Base-by-base conservation (phyloP, 1,140 invertebrate species). In the Hylaeus volcanicus region DNA sequence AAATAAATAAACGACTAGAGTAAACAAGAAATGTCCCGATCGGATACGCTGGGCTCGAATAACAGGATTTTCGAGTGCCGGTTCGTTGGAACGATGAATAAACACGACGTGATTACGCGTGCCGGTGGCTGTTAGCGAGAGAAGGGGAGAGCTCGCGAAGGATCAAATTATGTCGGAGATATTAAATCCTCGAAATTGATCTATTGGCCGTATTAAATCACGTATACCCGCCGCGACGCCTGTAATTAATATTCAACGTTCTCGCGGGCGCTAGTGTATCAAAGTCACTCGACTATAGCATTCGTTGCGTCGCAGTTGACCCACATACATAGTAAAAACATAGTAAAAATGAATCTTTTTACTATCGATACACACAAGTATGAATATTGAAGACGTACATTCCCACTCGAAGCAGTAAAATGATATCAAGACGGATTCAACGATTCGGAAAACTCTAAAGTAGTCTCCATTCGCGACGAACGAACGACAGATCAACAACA, bases 161-260 rank as follows among this genome's bases (percentile, higher is more conserved):
- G 53, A 48, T 69, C 26, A 60, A 76, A 69, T 48, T 51, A 51
- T 41, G 55, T n/a, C 14, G 64, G 1, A 15, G n/a, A 48, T 53
- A 15, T 70, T 60, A 70, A 39, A 60, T 60, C 64, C 37, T 39
- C 53, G 74, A 39, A 48, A 70, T 48, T 60, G 65, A 77, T 77
- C 41, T 65, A 70, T 77, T 14, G 55, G 6, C 4, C 43, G 8
- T n/a, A 69, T 70, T 76, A 68, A 76, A 68, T 68, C 63, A 4
- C 55, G 43, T 26, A 26, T 39, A 37, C n/a, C n/a, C 51, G n/a
- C 26, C 26, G 26, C 26, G 26, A 26, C 26, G 26, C 5, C 6
- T 56, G 2, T 39, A 45, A 77, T 77, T 77, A 69, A 69, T 76
- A 76, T 68, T 55, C 74, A 9, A 4, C 14, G 37, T 41, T 6